A percentile compares a stretch with the other conserved stretches of the same genome.
Evolutionary conservation across 2,113 vertebrate species (phyloP).

Genomic region (Notarius lentiginosus): DNA sequence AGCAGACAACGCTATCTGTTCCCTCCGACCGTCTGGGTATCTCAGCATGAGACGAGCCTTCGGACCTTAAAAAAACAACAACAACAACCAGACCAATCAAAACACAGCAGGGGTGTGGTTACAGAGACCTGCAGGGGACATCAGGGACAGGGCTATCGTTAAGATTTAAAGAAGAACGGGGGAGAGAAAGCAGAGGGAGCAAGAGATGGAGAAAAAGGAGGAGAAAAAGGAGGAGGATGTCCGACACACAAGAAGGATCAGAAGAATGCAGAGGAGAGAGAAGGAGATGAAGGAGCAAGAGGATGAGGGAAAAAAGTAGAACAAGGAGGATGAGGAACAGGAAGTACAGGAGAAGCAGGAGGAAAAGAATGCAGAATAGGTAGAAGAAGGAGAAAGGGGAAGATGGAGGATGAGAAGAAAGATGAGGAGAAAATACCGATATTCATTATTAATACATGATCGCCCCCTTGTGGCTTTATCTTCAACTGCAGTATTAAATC

Average conservation of each 20-base stretch:
- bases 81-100: slow-evolving; percentile 17
- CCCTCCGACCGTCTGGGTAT: slow-evolving; percentile 96
- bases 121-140: not conserved
- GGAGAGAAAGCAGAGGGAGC: too few relatives aligned
- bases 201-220: not conserved
- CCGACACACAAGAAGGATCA: not conserved
- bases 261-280: not conserved
- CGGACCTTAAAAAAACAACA: slow-evolving; percentile 79
- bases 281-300: not conserved
- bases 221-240: not conserved
- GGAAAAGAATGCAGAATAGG: not conserved
- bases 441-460: not conserved
- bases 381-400: not conserved
- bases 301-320: not conserved
- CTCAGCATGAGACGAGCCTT: slow-evolving; percentile 97
- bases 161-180: not conserved
- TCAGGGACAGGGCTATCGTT: not conserved
- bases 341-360: not conserved
- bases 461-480: not conserved
- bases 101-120: not conserved
- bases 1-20: slow-evolving; percentile 93
- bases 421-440: not conserved
- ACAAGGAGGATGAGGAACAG: not conserved
- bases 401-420: not conserved
- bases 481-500: not conserved